Evolutionary conservation across 1,140 invertebrate genomes (phyloP).

Genomic region (Fopius arisanus): DNA sequence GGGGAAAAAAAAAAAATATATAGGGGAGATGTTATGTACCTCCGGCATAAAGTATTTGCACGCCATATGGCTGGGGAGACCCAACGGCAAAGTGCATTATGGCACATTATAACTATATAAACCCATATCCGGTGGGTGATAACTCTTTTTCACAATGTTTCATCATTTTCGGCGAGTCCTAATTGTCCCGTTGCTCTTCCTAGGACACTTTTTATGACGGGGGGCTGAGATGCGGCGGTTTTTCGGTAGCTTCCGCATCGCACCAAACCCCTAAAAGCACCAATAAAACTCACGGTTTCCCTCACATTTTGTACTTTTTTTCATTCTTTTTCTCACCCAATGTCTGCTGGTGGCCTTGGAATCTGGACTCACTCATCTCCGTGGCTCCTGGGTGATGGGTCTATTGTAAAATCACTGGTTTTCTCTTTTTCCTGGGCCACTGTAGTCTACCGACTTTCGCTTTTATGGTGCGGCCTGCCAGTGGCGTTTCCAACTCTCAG

Average conservation of each 20-base stretch:
- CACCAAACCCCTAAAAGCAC: neutral
- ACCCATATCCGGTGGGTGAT: conserved; percentile 1
- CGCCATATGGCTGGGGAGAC: conserved; percentile 1
- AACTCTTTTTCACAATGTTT: conserved; percentile 1
- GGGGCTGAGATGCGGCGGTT: neutral
- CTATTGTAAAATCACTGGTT: conserved; percentile 49
- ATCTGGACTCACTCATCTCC: conserved; percentile 5
- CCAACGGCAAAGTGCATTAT: conserved; percentile 31
- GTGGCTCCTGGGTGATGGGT: conserved; percentile 24
- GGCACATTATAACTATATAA: conserved; percentile 32
- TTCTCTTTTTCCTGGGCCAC: conserved; percentile 29
- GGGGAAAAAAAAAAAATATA: neutral
- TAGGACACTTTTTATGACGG: neutral
- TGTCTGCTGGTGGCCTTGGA: neutral
- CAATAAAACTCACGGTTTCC: neutral
- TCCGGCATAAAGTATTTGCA: neutral
- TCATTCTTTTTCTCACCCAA: neutral
- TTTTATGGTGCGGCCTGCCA: conserved; percentile 42
- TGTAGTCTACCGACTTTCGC: conserved; percentile 38
- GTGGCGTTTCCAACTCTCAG: neutral
- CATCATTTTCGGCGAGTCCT: neutral
- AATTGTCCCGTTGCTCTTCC: neutral
- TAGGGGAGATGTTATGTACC: neutral
- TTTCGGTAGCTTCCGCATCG: neutral
- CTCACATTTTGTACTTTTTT: neutral